Evolutionary conservation across 1,140 invertebrate species (phyloP), one percentile per base, ranked within the genome.

Genomic region (Chlorops oryzae): DNA sequence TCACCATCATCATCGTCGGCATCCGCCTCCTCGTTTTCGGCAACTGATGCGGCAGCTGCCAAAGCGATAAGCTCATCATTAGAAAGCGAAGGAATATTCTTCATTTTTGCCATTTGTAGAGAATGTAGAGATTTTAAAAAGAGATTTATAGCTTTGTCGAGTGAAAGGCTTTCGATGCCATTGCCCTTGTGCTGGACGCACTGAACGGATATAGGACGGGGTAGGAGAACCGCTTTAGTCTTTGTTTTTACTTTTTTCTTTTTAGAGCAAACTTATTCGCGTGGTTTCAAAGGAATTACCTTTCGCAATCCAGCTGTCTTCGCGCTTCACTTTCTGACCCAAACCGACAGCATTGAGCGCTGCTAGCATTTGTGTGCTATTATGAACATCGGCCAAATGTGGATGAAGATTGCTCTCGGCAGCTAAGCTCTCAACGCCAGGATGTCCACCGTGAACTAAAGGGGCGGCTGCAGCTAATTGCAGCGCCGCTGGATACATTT

Each of bases 281-380:
- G n/a, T n/a, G n/a, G n/a, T n/a, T n/a, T n/a, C n/a, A n/a, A n/a
- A n/a, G n/a, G n/a, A 65, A 62, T 65, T 65, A 69, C 65, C 64
- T 52, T 69, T 63, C 45, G 59, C 66, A 32, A 62, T 49, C 66
- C 63, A 69, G 7, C 60, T 52, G 39, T 70, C 66, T 57, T 66
- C 66, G 56, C 66, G 66, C 54, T 70, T 70, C 35, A 70, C 64
- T 52, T 70, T 70, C 46, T 62, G 66, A 32, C 51, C 51, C 17
- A 53, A 4, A 13, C 61, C 61, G 2, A 56, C 53, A 2, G 62
- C 65, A 22, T 63, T 63, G 5, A 69, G 40, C 1, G 63, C 64
- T 6, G 66, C 66, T 43, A 70, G 39, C 9, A 61, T 55, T 18
- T 69, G 59, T 5, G 66, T 70, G 24, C 63, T 65, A 49, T 70